Evolutionary conservation across 2,797 vertebrate genomes (phyloP), one percentile per base, ranked within the genome.

Genomic region (Rhinogobio ventralis): DNA sequence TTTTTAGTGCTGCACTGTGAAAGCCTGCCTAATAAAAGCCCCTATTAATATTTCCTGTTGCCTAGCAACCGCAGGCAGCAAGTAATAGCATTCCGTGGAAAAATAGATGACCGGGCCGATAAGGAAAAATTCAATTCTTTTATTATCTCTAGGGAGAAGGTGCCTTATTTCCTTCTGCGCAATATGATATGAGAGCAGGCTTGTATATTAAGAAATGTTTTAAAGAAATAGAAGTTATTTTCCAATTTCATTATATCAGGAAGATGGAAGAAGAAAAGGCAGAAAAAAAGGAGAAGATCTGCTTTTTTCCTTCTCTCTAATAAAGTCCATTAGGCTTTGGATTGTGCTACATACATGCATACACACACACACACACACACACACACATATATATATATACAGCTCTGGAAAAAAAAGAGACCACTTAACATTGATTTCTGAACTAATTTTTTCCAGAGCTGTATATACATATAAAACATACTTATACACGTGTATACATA

Each of bases 101-200:
- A 99, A 99, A 99, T 97, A 99, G 98, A 99, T 98, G 97, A 98
- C 97, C 89, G 86, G 86, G 84, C 89, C 97, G 97, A 99, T 99
- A 99, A 99, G 97, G 96, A 99, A 99, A 98, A 99, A 98, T 99
- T 98, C 97, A 99, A 99, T 99, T 99, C 97, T 99, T 99, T 98
- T 98, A 98, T 99, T 97, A 99, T 99, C 98, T 98, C 97, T 96
- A 94, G 96, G 97, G 98, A 98, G 97, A 98, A 97, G 97, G 96
- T 97, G 97, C 96, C 97, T 98, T 95, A 94, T 99, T 98, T 97
- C 97, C 89, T 86, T 88, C 68, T 83, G 94, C 94, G 97, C 97
- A 97, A 97, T 97, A 96, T 98, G 97, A 98, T 98, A 97, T 97
- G 97, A 96, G 97, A 97, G 96, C 95, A 94, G 93, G 95, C 97